Evolutionary conservation across 2,113 vertebrate genomes (phyloP).

Genomic region (Parus major): DNA sequence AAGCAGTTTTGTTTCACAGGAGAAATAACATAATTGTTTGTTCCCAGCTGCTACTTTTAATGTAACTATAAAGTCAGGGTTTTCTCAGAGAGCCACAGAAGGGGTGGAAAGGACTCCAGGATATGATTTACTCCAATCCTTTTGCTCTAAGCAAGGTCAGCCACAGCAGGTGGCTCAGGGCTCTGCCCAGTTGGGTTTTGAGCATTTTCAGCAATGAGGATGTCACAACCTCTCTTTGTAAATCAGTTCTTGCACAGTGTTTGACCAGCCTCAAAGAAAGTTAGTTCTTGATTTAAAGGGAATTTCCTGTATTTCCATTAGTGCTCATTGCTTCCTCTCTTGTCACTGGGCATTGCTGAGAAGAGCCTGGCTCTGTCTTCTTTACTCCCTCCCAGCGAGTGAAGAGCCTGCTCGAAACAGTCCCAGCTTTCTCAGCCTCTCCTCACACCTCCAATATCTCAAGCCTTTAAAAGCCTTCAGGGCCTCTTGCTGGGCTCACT

Average conservation of each 20-base stretch:
- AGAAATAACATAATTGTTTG: not conserved
- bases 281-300: not conserved
- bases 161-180: not conserved
- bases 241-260: not conserved
- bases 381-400: not conserved
- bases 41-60: not conserved
- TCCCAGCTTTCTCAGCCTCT: not conserved
- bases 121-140: not conserved
- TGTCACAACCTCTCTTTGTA: not conserved
- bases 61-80: not conserved
- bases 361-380: not conserved
- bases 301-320: not conserved
- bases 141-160: not conserved
- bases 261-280: not conserved
- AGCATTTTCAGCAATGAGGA: not conserved
- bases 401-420: accelerated
- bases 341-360: not conserved
- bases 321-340: not conserved
- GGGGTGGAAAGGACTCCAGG: not conserved
- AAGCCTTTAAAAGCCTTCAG: not conserved
- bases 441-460: not conserved
- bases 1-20: not conserved
- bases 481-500: not conserved
- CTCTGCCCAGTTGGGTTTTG: not conserved
- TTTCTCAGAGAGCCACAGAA: not conserved